Evolutionary conservation across 2,797 vertebrate genomes (phyloP), one percentile per base, ranked within the genome.

Genomic region (Delichon dasypus): DNA sequence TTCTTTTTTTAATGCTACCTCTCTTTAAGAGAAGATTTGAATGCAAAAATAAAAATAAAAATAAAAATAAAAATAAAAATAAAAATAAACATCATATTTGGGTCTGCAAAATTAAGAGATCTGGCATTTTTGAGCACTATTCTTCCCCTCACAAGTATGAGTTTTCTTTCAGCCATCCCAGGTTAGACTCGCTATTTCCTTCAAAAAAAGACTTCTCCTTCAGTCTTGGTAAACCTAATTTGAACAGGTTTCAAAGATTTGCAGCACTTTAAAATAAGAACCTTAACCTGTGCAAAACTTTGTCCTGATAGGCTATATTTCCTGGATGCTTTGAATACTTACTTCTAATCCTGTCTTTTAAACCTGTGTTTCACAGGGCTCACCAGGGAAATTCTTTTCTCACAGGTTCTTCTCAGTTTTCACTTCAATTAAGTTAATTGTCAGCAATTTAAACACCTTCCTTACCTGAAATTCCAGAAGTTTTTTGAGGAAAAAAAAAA

Each of bases 391-490:
- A 91, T 88, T 89, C 10, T 90, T 50, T 75, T 36, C 50, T 66
- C 22, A 5, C 32, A 85, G n/a, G 32, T 74, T 61, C 62, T 74
- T 91, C 36, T 40, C 42, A 27, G 20, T 61, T 94, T 93, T 91
- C 61, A 50, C 55, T 93, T 91, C 88, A 95, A 55, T 94, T 96
- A 88, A 86, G 57, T 10, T 95, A 88, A 93, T 65, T 88, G 60
- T 67, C 71, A 93, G 38, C 62, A 83, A 84, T 77, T 93, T 82
- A 92, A 90, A 85, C 47, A 81, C 29, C 13, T 7, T 81, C 42
- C 10, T 90, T 86, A 64, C 75, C 1, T 82, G 53, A 67, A 90
- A 88, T 30, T 29, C 16, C 7, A 78, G 77, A 67, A 2, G 4
- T 72, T 91, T 65, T 53, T 32, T 38, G 84, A 67, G 30, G 62